phyloP scores from a whole-genome alignment of 2,797 vertebrate species.

The Alosa sapidissima region DNA sequence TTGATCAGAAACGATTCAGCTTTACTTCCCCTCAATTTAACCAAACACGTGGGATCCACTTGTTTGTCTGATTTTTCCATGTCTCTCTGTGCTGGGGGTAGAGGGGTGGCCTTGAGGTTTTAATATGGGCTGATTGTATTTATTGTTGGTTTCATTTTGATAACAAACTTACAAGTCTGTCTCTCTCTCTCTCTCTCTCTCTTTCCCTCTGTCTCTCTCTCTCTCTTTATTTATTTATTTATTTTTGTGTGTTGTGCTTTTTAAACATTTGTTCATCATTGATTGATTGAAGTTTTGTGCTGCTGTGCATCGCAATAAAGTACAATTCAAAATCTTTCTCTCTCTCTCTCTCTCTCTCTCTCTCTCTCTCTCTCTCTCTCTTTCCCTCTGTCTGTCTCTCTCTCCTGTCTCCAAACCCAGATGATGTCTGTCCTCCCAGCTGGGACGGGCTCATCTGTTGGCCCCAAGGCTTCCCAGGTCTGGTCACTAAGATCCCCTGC shows the following conservation, averaged over 20 bases:
- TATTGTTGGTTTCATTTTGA: no score
- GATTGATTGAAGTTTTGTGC: no score
- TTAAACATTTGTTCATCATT: no score
- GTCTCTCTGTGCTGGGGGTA: not conserved
- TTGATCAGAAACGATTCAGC: not conserved
- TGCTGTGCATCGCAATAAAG: no score
- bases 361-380: no score
- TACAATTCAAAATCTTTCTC: no score
- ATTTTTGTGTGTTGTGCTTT: no score
- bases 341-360: not conserved
- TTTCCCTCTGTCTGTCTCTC: not conserved
- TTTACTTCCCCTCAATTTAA: not conserved
- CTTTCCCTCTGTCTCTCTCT: not conserved
- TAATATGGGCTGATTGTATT: no score
- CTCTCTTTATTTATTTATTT: no score
- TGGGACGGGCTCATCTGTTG: slow-evolving; percentile 92
- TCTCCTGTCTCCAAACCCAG: slow-evolving; percentile 57
- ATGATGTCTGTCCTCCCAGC: slow-evolving; percentile 81
- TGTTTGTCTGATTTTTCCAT: not conserved
- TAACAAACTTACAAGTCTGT: no score
- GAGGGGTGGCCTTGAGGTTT: no score
- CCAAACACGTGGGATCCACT: not conserved
- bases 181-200: no score
- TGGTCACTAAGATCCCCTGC: slow-evolving; percentile 76
- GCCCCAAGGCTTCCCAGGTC: slow-evolving; percentile 82